Base-by-base conservation (phyloP, 30 jellyfish, hydroid and myxozoan species). In the Aurelia sp. region DNA sequence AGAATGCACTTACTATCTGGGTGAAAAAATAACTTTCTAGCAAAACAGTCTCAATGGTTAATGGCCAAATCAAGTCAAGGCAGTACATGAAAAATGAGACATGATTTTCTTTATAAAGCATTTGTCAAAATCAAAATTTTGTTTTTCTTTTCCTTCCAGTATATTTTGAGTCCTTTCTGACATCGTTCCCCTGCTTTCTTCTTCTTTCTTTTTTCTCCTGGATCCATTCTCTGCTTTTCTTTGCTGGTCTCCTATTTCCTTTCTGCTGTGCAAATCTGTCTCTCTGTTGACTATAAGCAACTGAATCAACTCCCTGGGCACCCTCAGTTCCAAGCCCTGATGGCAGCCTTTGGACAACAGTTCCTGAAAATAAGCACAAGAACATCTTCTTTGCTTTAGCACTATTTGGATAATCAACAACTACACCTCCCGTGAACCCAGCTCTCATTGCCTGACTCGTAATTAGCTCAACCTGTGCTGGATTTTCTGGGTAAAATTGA, bases 351-450 rank as follows among this genome's bases (percentile, higher is more conserved):
- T 63, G 50, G 61, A 82, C 52, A n/a, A 62, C 78, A 2, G 78
- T 57, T 19, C 99, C 99, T 68, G 98, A 96, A 90, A 90, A 90
- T 52, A 96, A 68, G 66, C 97, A 86, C 86, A 96, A 58, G 78
- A 96, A 96, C 94, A 90, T 88, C 68, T 94, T 94, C 66, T 89
- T 94, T 59, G 99, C 99, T 61, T 96, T 79, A 48, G 98, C 73
- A 79, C 99, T 94, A 86, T 94, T 94, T 55, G 99, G 99, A 82
- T 83, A 94, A 59, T 94, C 99, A 75, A 94, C 96, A 51, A 94
- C 96, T 41, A 94, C 99, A 30, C 99, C 99, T 11, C 99, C 99
- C 1, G 99, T 89, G 60, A 94, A 94, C 21, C 99, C 99, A 27
- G 99, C 97, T 44, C 91, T 84, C 92, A 89, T 59, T 11, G 99